Evolutionary conservation across 1,140 invertebrate genomes (phyloP).

Genomic region (Scylla paramamosain): DNA sequence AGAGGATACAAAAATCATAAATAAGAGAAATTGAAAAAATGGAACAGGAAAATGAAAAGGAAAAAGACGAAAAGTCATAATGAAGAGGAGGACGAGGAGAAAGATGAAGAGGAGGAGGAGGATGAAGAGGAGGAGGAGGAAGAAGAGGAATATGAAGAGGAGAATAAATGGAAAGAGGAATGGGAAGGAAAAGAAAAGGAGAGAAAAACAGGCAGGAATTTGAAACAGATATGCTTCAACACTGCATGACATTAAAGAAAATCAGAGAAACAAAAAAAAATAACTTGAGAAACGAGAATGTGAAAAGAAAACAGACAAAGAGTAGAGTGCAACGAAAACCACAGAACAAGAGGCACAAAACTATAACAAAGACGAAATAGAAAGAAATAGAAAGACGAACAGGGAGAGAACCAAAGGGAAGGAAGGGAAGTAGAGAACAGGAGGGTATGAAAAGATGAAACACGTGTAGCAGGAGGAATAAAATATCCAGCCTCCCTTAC

Average conservation of each 20-base stretch:
- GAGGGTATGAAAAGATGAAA: neutral
- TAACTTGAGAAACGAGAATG: neutral
- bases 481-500: too few species aligned
- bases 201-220: too few species aligned
- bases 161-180: neutral
- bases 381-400: neutral
- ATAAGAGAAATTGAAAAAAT: too few species aligned
- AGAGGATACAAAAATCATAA: too few species aligned
- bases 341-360: too few species aligned
- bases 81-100: neutral
- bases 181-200: neutral
- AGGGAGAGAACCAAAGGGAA: neutral
- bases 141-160: neutral
- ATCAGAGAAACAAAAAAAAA: neutral
- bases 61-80: too few species aligned
- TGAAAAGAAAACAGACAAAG: neutral
- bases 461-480: too few species aligned
- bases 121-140: neutral
- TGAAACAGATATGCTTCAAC: too few species aligned
- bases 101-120: neutral
- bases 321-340: too few species aligned
- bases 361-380: neutral
- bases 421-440: neutral
- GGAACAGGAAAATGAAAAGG: too few species aligned
- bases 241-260: neutral